A percentile compares a stretch with the other conserved stretches of the same genome.
Conservation (phyloP, 2,888 invertebrate species). For the Sarcophaga caerulescens region DNA sequence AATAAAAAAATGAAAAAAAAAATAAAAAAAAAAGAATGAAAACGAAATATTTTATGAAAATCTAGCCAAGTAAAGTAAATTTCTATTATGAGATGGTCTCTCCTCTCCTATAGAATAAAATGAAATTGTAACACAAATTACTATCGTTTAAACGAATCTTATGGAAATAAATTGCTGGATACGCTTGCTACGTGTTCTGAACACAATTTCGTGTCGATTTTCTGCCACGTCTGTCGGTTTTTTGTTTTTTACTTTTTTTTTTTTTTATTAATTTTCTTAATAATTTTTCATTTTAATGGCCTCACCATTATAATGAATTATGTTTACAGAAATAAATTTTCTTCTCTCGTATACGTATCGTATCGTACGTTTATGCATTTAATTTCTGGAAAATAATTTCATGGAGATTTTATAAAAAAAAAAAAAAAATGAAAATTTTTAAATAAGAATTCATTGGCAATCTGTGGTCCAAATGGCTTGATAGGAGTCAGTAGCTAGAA, state of each 20-base stretch:
- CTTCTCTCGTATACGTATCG: too few relatives aligned
- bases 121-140: constrained; percentile 12
- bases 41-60: too few relatives aligned
- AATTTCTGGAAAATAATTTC: too few relatives aligned
- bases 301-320: constrained; percentile 62
- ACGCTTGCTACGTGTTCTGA: constrained; percentile 24
- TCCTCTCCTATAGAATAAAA: not conserved
- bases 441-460: too few relatives aligned
- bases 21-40: too few relatives aligned
- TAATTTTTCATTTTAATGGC: constrained; percentile 62
- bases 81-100: not conserved
- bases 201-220: not conserved
- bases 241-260: not conserved
- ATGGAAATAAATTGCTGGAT: constrained; percentile 8
- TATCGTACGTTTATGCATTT: too few relatives aligned
- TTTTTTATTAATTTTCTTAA: constrained; percentile 24
- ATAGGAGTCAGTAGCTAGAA: too few relatives aligned
- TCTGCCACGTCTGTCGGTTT: not conserved
- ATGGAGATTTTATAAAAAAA: too few relatives aligned
- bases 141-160: not conserved
- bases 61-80: not conserved
- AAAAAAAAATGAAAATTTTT: too few relatives aligned
- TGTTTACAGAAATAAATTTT: not conserved
- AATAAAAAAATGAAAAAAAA: too few relatives aligned
- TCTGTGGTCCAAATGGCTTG: too few relatives aligned